Percentiles rank a stretch among this genome's conserved stretches.
These are phyloP conservation scores for Hippoglossus hippoglossus DNA, from an alignment of 2,797 vertebrate species.

Conservation along the genomic window DNA sequence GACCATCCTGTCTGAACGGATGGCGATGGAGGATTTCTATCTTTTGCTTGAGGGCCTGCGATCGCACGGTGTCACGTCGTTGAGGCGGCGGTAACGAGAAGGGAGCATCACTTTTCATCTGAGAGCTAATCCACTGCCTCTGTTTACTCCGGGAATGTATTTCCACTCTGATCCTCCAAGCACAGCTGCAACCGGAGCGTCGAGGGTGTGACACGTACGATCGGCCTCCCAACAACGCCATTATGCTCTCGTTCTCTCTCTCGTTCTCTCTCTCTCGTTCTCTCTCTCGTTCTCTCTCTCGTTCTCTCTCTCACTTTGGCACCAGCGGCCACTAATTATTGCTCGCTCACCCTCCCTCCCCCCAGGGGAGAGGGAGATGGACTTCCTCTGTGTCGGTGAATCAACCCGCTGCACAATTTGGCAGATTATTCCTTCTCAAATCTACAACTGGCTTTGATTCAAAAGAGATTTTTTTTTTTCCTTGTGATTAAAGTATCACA, in stretches of 20 bases:
- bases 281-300: no score
- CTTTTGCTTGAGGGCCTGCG: background rate
- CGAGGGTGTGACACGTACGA: conserved; percentile 32
- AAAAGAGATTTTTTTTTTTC: conserved; percentile 4
- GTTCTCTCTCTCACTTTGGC: conserved; percentile 38
- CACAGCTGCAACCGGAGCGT: conserved; percentile 59
- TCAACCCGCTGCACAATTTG: conserved; percentile 21
- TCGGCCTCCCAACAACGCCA: conserved; percentile 50
- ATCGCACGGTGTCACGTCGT: no score
- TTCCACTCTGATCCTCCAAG: conserved; percentile 35
- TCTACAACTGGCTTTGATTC: conserved; percentile 28
- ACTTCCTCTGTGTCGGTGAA: conserved; percentile 48
- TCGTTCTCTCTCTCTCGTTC: background rate
- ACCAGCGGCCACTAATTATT: conserved; percentile 59
- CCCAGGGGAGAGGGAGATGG: conserved; percentile 25
- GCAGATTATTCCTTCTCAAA: conserved; percentile 22
- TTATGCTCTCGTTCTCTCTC: conserved; percentile 38
- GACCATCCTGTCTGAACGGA: background rate
- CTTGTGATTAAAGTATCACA: conserved; percentile 61
- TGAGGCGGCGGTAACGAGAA: no score
- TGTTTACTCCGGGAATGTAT: conserved; percentile 49
- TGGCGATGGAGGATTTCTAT: background rate
- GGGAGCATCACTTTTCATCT: conserved; percentile 37
- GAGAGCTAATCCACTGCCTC: conserved; percentile 47
- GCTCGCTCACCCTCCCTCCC: conserved; percentile 38